phyloP scores from a whole-genome alignment of 2,888 invertebrate genomes.

The Scrobipalpa costella region DNA sequence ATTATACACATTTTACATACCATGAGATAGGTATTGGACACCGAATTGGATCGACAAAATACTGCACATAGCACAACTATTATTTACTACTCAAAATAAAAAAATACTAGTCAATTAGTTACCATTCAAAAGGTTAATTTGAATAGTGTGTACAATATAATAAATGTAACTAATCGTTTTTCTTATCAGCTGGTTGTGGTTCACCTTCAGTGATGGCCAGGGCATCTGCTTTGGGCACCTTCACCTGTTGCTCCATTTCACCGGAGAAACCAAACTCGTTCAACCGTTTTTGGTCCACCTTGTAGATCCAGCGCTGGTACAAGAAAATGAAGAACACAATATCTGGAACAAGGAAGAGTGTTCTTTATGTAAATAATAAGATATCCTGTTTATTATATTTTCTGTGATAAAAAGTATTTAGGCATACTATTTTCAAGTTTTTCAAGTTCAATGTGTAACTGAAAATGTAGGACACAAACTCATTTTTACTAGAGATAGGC shows the following conservation, averaged over 20 bases:
- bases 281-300: constrained; percentile 95
- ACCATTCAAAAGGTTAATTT: constrained; percentile 21
- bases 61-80: constrained; percentile 22
- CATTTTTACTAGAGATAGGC: not conserved
- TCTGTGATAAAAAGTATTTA: not conserved
- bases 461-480: too few relatives aligned
- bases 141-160: constrained; percentile 23
- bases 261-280: constrained; percentile 99
- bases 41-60: constrained; percentile 16
- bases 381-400: not conserved
- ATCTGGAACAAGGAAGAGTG: constrained; percentile 80
- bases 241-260: constrained; percentile 87
- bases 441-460: too few relatives aligned
- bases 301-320: constrained; percentile 99
- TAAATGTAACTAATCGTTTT: constrained; percentile 63
- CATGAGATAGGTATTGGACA: not conserved
- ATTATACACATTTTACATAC: not conserved
- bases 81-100: constrained; percentile 23
- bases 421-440: too few relatives aligned
- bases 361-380: not conserved
- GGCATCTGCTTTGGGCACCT: constrained; percentile 54
- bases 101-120: constrained; percentile 22
- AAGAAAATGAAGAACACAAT: constrained; percentile 99
- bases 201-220: constrained; percentile 62
- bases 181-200: constrained; percentile 61